These are phyloP conservation scores for Leuciscus waleckii DNA, from an alignment of 2,797 vertebrate species.

Conservation along the genomic window DNA sequence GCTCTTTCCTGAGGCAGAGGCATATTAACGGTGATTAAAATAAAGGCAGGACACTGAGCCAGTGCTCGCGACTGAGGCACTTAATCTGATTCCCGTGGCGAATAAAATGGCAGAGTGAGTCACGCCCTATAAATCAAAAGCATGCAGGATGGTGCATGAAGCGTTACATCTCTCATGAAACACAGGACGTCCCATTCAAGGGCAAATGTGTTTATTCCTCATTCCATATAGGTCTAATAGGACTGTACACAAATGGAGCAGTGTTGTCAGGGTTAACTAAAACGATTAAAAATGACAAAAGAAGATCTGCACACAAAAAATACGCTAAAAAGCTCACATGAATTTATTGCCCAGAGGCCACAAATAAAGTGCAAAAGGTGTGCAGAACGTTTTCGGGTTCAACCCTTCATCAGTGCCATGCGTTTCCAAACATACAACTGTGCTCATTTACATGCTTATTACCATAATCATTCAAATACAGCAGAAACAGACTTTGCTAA, in stretches of 20 bases:
- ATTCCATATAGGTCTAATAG: not conserved
- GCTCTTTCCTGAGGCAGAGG: not conserved
- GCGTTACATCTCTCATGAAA: not conserved
- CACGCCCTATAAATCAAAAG: constrained; percentile 62
- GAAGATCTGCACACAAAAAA: no score
- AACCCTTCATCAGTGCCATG: no score
- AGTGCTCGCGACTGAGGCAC: constrained; percentile 46
- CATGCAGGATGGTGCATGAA: constrained; percentile 46
- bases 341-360: no score
- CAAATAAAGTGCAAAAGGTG: no score
- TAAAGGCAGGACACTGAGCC: constrained; percentile 60
- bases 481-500: not conserved
- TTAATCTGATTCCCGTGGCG: constrained; percentile 59
- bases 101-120: constrained; percentile 57
- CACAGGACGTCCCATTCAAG: not conserved
- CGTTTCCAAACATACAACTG: no score
- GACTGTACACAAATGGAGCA: not conserved
- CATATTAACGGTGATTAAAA: constrained; percentile 62
- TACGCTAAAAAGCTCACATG: no score
- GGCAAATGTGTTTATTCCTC: constrained; percentile 12
- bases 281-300: not conserved
- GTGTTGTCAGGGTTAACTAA: not conserved
- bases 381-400: no score
- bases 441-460: no score
- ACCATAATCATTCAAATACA: no score